Evolutionary conservation across 2,797 vertebrate genomes (phyloP).

Genomic region (Varecia variegata): DNA sequence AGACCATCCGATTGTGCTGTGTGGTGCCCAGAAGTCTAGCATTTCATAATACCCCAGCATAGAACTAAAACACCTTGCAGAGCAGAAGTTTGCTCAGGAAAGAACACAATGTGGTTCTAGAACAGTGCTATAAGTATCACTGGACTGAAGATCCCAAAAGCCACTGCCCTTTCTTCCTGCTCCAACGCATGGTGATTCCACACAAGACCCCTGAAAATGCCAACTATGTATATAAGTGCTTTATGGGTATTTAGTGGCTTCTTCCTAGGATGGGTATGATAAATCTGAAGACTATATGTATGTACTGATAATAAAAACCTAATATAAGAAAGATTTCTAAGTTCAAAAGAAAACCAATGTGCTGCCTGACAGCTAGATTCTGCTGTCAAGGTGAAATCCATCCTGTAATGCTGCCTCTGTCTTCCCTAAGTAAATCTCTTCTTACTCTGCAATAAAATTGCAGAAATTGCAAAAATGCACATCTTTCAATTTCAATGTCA

Average conservation of each 20-base stretch:
- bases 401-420: neutral
- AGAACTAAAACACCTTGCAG: neutral
- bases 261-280: neutral
- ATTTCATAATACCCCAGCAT: neutral
- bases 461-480: neutral
- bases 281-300: neutral
- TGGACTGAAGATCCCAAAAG: neutral
- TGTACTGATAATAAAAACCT: neutral
- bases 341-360: neutral
- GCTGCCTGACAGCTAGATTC: neutral
- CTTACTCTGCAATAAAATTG: neutral
- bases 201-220: neutral
- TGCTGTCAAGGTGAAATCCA: neutral
- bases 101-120: neutral
- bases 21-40: neutral
- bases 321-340: neutral
- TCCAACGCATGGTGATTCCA: neutral
- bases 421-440: neutral
- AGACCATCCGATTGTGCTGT: neutral
- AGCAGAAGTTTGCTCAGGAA: neutral
- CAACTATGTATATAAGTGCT: neutral
- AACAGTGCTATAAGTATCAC: neutral
- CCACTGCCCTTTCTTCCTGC: neutral
- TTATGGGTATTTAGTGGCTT: neutral
- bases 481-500: conserved; percentile 47